A percentile compares a stretch with the other conserved stretches of the same genome.
These are phyloP conservation scores for Apistogramma diplotaenia DNA, from an alignment of 2,113 vertebrate species.

Conservation along the genomic window DNA sequence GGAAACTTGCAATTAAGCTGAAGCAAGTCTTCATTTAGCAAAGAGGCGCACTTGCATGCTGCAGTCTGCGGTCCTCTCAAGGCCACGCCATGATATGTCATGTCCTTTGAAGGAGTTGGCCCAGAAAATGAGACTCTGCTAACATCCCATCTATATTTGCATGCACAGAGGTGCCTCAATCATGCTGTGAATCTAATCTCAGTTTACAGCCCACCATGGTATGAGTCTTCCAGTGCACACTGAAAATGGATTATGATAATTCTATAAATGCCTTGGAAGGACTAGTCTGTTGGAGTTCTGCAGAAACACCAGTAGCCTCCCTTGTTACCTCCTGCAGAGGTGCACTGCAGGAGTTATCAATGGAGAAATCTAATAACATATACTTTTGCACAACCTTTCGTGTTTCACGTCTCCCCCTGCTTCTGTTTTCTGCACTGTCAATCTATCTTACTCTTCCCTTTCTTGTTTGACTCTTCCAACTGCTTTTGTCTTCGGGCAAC, in stretches of 20 bases:
- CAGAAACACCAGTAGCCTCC: conserved; percentile 36
- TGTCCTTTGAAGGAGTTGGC: conserved; percentile 17
- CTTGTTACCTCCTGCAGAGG: conserved; percentile 38
- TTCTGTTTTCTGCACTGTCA: conserved; percentile 1
- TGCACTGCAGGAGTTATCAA: conserved; percentile 33
- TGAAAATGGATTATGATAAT: conserved; percentile 71
- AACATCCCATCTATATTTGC: conserved; percentile 27
- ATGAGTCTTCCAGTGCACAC: conserved; percentile 41
- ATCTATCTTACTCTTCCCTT: not conserved
- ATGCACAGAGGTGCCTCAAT: conserved; percentile 33
- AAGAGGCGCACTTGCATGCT: not conserved
- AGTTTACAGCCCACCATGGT: conserved; percentile 56
- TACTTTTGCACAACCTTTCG: conserved; percentile 12
- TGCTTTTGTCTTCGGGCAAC: not conserved
- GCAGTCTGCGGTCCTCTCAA: conserved; percentile 2
- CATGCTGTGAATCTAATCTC: conserved; percentile 67
- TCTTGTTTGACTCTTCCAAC: not conserved
- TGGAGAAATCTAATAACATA: conserved; percentile 24
- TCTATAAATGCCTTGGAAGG: conserved; percentile 36
- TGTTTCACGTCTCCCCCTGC: conserved; percentile 2
- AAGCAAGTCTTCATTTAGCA: not conserved
- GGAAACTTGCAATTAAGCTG: not conserved
- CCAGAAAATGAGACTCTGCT: not conserved
- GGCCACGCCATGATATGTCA: not conserved
- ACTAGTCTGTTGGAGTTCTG: conserved; percentile 12